Base-by-base conservation (phyloP, 2,113 vertebrate species). In the Tricholaema leucomelas region DNA sequence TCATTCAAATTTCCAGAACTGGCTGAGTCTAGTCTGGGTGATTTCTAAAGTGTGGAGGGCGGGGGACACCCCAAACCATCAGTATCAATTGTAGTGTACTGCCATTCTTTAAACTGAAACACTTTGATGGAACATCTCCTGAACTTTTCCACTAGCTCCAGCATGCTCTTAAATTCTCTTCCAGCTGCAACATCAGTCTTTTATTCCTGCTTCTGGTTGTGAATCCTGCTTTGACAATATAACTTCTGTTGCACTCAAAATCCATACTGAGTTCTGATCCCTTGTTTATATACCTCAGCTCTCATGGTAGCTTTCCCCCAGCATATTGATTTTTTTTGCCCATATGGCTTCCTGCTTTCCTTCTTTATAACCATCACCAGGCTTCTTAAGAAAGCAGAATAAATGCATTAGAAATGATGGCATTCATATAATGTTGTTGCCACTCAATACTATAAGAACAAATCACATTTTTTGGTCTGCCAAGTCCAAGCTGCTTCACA, bases 301-400 rank as follows among this genome's bases (percentile, higher is more conserved):
- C 17, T 63, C 23, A 30, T 38, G 31, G 35, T 31, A 15, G 10
- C 82, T 89, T 87, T 76, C 44, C 65, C 15, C 25, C 46, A 54
- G 31, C 0, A 0, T 35, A 16, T 40, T 71, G 42, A 44, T 54
- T 44, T 69, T 44, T 69, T 48, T 92, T 8, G 5, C 17, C 12
- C 16, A 9, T 24, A 10, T 50, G 23, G 31, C 24, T 8, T 84
- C 84, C 64, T 79, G 21, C 55, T 84, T 78, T 60, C 16, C n/a
- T 76, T 79, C 31, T 28, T 67, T 65, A 12, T 38, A 56, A 86
- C 15, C 17, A 31, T 61, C 42, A 55, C 18, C 17, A 35, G 56
- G 11, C 19, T 38, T 91, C 77, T 87, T 8, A 82, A 89, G 23
- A 91, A 69, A 82, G 44, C 40, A 64, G 24, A 16, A 84, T 64